Conservation (phyloP, 2,888 invertebrate genomes). For the Mycogona germanica region DNA sequence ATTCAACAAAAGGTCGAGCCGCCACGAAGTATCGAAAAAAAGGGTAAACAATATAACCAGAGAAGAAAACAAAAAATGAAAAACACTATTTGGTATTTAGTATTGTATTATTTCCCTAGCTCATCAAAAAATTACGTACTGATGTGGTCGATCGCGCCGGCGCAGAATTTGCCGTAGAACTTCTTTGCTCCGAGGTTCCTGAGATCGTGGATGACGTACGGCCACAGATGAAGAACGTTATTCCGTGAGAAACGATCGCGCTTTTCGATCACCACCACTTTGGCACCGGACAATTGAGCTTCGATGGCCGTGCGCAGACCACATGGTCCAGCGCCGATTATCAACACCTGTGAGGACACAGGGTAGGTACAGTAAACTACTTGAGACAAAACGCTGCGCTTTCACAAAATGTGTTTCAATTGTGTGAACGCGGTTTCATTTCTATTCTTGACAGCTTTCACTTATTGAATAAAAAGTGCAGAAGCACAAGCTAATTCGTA, state of each 20-base stretch:
- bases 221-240: constrained; percentile 97
- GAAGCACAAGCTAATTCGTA: too few species aligned
- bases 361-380: background rate
- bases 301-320: constrained; percentile 92
- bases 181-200: constrained; percentile 90
- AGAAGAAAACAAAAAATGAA: background rate
- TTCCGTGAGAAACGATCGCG: constrained; percentile 88
- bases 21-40: background rate
- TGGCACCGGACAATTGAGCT: constrained; percentile 86
- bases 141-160: constrained; percentile 96
- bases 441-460: background rate
- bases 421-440: background rate
- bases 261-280: constrained; percentile 86
- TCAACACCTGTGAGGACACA: constrained; percentile 46
- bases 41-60: background rate
- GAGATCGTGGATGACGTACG: constrained; percentile 93
- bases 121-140: constrained; percentile 43
- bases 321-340: constrained; percentile 94
- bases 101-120: too few species aligned
- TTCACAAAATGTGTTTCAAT: background rate
- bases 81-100: background rate
- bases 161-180: constrained; percentile 98
- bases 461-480: too few species aligned
- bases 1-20: background rate
- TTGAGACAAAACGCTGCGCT: background rate